Percentiles rank a stretch among this genome's conserved stretches.
Conservation (phyloP, 2,113 vertebrate genomes). For the Tragelaphus scriptus region DNA sequence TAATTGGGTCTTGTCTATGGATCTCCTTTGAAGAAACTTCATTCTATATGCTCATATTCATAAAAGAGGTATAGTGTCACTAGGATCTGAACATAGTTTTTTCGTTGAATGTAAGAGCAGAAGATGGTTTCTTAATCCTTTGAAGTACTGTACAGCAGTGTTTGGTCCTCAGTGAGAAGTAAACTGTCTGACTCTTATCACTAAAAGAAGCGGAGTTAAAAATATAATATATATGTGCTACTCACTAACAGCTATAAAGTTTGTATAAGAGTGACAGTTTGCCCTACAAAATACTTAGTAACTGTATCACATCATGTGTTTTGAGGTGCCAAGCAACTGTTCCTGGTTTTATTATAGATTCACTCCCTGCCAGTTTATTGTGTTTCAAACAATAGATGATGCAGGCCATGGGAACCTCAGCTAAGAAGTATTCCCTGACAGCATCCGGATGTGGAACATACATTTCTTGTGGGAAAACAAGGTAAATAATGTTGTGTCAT, state of each 20-base stretch:
- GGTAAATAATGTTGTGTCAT: constrained; percentile 26
- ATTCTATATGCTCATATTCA: not conserved
- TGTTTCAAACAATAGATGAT: constrained; percentile 76
- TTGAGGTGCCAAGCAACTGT: not conserved
- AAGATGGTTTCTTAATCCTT: not conserved
- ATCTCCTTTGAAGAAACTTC: not conserved
- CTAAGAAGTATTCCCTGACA: constrained; percentile 51
- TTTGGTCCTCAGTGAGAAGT: not conserved
- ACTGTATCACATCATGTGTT: not conserved
- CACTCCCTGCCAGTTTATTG: constrained; percentile 71
- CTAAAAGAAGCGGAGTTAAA: not conserved
- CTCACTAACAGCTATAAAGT: not conserved
- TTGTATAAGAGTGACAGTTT: not conserved
- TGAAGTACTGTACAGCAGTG: not conserved
- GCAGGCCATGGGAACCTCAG: constrained; percentile 69
- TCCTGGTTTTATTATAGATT: constrained; percentile 51
- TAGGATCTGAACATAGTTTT: not conserved
- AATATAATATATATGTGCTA: not conserved
- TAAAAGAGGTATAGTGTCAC: not conserved
- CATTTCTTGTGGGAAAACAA: constrained; percentile 35
- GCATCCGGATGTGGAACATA: constrained; percentile 51
- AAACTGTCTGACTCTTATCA: not conserved
- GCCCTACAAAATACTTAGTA: not conserved
- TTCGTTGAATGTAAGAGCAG: not conserved
- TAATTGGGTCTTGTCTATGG: not conserved